A percentile compares a stretch with the other conserved stretches of the same genome.
These are phyloP conservation scores for Diadophis punctatus DNA, from an alignment of 2,113 vertebrate species.

Conservation along the genomic window DNA sequence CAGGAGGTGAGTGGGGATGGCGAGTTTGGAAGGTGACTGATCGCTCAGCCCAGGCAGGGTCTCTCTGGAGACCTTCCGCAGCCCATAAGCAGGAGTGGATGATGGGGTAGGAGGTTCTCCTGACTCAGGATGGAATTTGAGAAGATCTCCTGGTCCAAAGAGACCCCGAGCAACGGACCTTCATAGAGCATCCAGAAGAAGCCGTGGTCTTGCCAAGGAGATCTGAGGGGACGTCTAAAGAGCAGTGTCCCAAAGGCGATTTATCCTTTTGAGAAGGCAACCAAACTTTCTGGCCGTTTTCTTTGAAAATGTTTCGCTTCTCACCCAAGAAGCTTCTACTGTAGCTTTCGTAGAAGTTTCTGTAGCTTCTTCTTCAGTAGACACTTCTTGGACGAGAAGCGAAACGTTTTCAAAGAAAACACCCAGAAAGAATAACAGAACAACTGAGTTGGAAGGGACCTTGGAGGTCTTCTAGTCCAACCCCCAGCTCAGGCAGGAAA, in stretches of 20 bases:
- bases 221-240: not conserved
- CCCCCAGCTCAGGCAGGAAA: not conserved
- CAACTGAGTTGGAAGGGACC: not conserved
- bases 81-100: not conserved
- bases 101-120: not conserved
- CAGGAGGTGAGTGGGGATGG: not conserved
- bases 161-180: not conserved
- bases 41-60: not conserved
- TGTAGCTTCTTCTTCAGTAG: not conserved
- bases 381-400: not conserved
- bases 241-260: not conserved
- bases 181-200: not conserved
- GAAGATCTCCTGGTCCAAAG: not conserved
- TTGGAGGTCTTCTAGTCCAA: not conserved
- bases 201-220: not conserved
- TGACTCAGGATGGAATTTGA: not conserved
- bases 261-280: not conserved
- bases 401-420: not conserved
- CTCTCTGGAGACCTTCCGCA: not conserved
- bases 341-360: not conserved
- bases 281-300: not conserved
- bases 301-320: not conserved
- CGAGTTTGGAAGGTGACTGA: not conserved
- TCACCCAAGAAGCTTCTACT: not conserved
- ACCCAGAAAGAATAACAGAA: not conserved